phyloP scores from a whole-genome alignment of 2,113 vertebrate genomes.

The Syngnathus floridae region DNA sequence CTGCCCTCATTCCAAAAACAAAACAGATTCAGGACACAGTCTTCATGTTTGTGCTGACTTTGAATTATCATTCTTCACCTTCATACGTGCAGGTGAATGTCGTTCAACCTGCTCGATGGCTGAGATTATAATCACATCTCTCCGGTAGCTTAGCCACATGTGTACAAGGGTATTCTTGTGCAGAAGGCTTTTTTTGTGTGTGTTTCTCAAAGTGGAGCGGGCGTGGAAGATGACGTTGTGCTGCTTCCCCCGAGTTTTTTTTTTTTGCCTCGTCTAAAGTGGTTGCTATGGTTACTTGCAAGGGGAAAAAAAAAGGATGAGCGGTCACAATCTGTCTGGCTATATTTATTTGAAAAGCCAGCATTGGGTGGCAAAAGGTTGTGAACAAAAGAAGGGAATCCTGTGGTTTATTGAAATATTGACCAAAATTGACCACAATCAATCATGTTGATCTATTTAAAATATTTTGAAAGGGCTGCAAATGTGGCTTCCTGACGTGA shows the following conservation, averaged over 20 bases:
- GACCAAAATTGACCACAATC: neutral
- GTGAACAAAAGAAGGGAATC: neutral
- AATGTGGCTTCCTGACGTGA: constrained; percentile 19
- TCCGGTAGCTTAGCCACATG: neutral
- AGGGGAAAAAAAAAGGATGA: neutral
- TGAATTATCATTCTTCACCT: neutral
- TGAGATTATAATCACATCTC: neutral
- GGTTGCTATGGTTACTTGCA: constrained; percentile 21
- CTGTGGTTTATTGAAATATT: neutral
- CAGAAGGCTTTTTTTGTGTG: neutral
- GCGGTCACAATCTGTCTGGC: constrained; percentile 10
- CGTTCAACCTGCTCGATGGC: constrained; percentile 4
- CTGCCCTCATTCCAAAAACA: neutral
- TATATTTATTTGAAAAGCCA: constrained; percentile 9
- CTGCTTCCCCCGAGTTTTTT: neutral
- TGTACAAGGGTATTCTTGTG: neutral
- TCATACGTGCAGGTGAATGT: constrained; percentile 7
- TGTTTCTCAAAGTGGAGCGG: neutral
- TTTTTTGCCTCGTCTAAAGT: neutral
- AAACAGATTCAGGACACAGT: neutral
- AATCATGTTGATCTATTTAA: constrained; percentile 8
- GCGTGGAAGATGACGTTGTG: neutral
- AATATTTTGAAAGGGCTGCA: constrained; percentile 11
- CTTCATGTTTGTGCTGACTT: neutral
- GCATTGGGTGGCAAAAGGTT: neutral